Base-by-base conservation (phyloP, 2,888 invertebrate genomes). In the Eilema caniola region DNA sequence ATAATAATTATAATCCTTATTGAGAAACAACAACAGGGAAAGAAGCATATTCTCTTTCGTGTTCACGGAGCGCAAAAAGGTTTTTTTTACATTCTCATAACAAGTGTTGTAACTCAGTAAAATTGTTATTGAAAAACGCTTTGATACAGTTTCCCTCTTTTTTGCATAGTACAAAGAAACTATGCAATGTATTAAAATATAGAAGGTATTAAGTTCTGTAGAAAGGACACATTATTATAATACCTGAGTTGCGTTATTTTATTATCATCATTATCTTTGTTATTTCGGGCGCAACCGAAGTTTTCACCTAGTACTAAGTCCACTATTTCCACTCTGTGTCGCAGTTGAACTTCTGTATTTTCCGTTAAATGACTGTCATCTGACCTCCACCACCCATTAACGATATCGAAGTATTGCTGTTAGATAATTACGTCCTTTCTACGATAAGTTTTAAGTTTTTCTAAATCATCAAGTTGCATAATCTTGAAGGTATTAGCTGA, bases 41-140 rank as follows among this genome's bases (percentile, higher is more conserved):
- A 53, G 10, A n/a, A n/a, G 3, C 8, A n/a, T 53, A n/a, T 53
- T 53, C 3, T 53, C 53, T 53, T 53, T 47, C 16, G 20, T 47
- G 8, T n/a, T 53, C 53, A 53, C 53, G 10, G n/a, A 53, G 3
- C 16, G 20, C 53, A 53, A n/a, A 53, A n/a, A 53, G 53, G 53
- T 47, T 41, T 14, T 41, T n/a, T 41, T 47, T 53, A 20, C n/a
- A 53, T n/a, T 7, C n/a, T 53, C n/a, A 53, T 53, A n/a, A 53
- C n/a, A 53, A 53, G 53, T 53, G 53, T 53, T 53, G 53, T 53
- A 53, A 53, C 8, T 53, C n/a, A 53, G n/a, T 53, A 53, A n/a
- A n/a, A n/a, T 53, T 10, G 20, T n/a, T 53, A 53, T 53, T 53
- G n/a, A 53, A 53, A 53, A 47, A 53, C 20, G n/a, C 53, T 53